These are phyloP conservation scores for Ceuthmochares aereus DNA, from an alignment of 2,113 vertebrate genomes.

Conservation along the genomic window DNA sequence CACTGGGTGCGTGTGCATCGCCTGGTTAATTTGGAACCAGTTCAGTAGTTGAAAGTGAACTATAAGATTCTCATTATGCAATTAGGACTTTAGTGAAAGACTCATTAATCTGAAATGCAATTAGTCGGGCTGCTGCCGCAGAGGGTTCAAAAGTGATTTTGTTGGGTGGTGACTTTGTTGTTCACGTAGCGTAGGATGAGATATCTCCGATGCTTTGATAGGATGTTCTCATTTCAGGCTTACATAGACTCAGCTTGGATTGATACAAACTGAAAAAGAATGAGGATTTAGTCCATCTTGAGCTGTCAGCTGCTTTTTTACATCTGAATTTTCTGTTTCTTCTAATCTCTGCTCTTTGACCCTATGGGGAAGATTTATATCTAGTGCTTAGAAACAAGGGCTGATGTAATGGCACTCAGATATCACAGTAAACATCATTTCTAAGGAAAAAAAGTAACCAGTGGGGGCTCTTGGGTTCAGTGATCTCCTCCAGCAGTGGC, in stretches of 20 bases:
- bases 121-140: not conserved
- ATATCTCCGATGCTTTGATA: not conserved
- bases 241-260: not conserved
- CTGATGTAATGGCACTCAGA: not conserved
- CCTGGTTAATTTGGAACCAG: not conserved
- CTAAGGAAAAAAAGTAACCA: not conserved
- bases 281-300: not conserved
- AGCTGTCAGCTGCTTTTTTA: not conserved
- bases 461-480: not conserved
- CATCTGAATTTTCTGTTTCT: not conserved
- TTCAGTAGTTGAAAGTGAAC: not conserved
- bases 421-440: not conserved
- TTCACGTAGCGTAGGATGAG: not conserved
- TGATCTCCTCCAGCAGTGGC: not conserved
- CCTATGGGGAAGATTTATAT: not conserved
- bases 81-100: constrained; percentile 9
- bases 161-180: not conserved
- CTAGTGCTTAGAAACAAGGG: not conserved
- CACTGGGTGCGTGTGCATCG: not conserved
- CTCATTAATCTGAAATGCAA: constrained; percentile 32
- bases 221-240: not conserved
- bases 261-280: not conserved
- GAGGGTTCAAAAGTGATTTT: not conserved
- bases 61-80: constrained; percentile 9
- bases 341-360: not conserved